Conservation (phyloP, 64 coral and sea anemone species). For the Astreopora myriophthalma region DNA sequence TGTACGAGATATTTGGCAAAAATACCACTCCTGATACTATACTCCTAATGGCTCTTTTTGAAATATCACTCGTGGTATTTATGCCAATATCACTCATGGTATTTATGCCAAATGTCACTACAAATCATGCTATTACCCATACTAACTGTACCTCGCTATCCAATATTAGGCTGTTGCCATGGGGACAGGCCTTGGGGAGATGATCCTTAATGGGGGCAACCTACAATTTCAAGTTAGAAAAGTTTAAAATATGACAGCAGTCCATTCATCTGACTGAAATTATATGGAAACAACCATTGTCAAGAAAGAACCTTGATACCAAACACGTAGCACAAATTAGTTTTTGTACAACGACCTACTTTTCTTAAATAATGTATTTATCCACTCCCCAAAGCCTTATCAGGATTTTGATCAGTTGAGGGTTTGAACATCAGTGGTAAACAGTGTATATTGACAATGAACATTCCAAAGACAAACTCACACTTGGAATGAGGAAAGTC, state of each 20-base stretch:
- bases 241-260: no score
- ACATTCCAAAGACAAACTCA: neutral
- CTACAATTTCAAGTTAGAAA: conserved; percentile 42
- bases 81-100: neutral
- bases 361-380: no score
- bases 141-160: conserved; percentile 90
- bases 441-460: neutral
- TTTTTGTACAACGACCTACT: no score
- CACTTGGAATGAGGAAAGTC: neutral
- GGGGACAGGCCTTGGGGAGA: conserved; percentile 96
- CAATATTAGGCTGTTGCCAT: conserved; percentile 94
- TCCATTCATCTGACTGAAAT: no score
- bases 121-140: neutral
- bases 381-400: no score
- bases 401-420: neutral
- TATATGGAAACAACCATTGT: no score
- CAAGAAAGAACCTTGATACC: no score
- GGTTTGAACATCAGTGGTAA: neutral
- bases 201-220: conserved; percentile 90
- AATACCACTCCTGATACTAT: no score
- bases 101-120: neutral
- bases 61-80: no score
- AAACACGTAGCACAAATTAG: no score
- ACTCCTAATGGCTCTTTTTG: no score
- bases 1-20: no score